Conservation (phyloP, 37 sponge, comb jelly and placozoan species). For the Halichondria panicea region DNA sequence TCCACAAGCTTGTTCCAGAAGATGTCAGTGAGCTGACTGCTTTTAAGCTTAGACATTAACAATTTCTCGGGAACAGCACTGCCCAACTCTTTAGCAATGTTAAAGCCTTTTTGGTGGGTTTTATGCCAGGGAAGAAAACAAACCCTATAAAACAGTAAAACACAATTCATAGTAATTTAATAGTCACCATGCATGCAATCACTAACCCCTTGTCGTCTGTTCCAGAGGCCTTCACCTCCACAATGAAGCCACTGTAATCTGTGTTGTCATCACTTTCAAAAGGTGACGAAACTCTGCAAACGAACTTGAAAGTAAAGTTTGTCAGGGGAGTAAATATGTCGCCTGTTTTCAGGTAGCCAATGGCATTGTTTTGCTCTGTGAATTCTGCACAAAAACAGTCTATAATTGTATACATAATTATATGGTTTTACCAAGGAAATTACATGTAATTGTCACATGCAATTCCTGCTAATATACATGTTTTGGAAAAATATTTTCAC, state of each 20-base stretch:
- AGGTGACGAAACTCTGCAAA: not conserved
- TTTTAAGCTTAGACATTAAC: not conserved
- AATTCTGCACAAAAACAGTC: not conserved
- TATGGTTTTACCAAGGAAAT: no score
- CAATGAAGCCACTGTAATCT: constrained; percentile 8
- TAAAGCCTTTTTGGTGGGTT: not conserved
- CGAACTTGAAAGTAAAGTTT: constrained; percentile 4
- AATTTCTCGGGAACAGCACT: not conserved
- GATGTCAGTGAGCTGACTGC: not conserved
- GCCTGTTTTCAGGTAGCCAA: not conserved
- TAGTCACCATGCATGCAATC: not conserved
- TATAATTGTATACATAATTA: no score
- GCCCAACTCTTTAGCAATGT: constrained; percentile 1
- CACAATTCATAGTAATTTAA: not conserved
- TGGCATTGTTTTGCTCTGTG: not conserved
- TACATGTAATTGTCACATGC: no score
- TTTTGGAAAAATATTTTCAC: no score
- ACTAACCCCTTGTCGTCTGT: not conserved
- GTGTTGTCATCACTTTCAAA: not conserved
- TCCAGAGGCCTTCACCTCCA: not conserved
- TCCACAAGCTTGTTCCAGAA: not conserved
- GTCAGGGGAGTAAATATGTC: not conserved
- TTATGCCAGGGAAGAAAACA: constrained; percentile 3
- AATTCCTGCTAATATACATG: no score
- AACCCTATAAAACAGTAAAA: not conserved